These are phyloP conservation scores for Pantherophis alleghaniensis DNA, from an alignment of 2,797 vertebrate genomes.

Conservation along the genomic window DNA sequence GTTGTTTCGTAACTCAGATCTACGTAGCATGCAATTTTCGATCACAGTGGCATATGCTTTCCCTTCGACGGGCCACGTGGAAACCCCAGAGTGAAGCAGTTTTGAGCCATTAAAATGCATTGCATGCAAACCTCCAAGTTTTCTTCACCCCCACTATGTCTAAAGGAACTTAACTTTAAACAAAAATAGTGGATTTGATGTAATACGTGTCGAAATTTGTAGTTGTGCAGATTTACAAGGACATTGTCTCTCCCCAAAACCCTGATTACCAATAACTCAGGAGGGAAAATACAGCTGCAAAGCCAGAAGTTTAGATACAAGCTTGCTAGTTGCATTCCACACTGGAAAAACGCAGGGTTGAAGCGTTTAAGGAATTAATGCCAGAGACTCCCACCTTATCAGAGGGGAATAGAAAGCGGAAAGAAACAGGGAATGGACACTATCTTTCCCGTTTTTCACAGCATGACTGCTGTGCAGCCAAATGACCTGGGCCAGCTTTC, in stretches of 20 bases:
- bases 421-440: neutral
- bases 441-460: accelerated
- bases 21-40: neutral
- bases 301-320: conserved; percentile 7
- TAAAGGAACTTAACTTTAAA: neutral
- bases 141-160: neutral
- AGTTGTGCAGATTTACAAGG: neutral
- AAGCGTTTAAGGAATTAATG: conserved; percentile 3
- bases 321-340: conserved; percentile 14
- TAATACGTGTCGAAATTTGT: neutral
- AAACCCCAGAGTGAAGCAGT: neutral
- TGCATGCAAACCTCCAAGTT: neutral
- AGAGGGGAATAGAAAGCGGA: neutral
- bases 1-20: neutral
- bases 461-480: neutral
- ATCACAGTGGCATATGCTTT: neutral
- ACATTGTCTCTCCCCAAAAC: conserved; percentile 2
- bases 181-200: neutral
- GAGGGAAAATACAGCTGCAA: neutral
- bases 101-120: neutral
- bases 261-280: conserved; percentile 4
- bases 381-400: neutral
- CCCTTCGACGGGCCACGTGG: neutral
- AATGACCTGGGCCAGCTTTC: neutral
- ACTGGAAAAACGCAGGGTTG: neutral